Evolutionary conservation across 2,797 vertebrate genomes (phyloP), one percentile per base, ranked within the genome.

Genomic region (Sparidentex hasta): DNA sequence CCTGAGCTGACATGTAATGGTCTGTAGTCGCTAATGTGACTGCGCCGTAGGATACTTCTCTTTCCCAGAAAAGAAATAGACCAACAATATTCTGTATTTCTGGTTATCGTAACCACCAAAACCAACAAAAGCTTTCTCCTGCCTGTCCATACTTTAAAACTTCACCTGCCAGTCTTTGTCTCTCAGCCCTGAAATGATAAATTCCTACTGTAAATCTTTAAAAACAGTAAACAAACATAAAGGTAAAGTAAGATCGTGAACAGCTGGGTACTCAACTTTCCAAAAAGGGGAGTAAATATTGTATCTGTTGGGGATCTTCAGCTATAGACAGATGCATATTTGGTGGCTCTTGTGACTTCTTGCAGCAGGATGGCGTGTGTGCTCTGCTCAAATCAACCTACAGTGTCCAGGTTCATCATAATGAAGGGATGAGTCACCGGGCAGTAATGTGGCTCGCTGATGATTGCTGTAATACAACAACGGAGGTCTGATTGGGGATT

Each of bases 281-380:
- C 29, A 18, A 5, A 50, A 57, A 57, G 5, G 21, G 12, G 14
- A 54, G 14, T 61, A 41, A 41, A 33, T 16, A 23, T 7, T 65
- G n/a, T 54, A 21, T 66, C 59, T 65, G 50, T 41, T 33, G 1
- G 23, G 21, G n/a, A 52, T 69, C 65, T 47, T 65, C 18, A 52
- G 23, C 25, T 18, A 43, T 1, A 1, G 23, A 76, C 8, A 51
- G 29, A 71, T 61, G 23, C 14, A 33, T 4, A 43, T 41, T 64
- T 57, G 38, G 7, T 23, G 29, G n/a, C 33, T 57, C 17, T 18
- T 44, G 21, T 57, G 29, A 33, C 25, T 66, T 56, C 3, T 13
- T 38, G 11, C 47, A 78, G 25, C 62, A 47, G 43, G 14, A 50
- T 3, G n/a, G 18, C 67, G 9, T 20, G 12, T 41, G 29, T 61